Percentiles rank a stretch among this genome's conserved stretches.
Conservation (phyloP, 2,797 vertebrate species). For the Lates japonicus region DNA sequence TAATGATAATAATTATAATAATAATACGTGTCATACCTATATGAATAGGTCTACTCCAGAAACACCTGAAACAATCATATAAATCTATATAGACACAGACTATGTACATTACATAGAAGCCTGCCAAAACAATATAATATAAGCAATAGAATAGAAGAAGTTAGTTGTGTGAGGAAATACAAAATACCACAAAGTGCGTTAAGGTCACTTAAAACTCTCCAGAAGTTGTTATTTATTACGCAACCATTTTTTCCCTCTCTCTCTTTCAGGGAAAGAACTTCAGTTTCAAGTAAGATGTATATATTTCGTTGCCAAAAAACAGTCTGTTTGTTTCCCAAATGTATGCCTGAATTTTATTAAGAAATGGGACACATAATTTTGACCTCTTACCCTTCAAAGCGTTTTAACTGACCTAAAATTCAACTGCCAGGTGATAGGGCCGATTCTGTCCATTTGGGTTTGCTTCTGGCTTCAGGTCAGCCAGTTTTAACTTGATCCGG, state of each 20-base stretch:
- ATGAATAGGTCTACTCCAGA: too few species aligned
- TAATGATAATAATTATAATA: background rate
- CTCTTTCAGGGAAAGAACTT: too few species aligned
- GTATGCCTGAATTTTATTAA: slow-evolving; percentile 1
- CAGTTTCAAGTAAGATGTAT: background rate
- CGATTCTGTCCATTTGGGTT: slow-evolving; percentile 52
- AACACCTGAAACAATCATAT: too few species aligned
- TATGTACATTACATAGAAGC: background rate
- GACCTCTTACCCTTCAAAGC: slow-evolving; percentile 37
- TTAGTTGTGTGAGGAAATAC: too few species aligned
- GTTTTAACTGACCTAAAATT: slow-evolving; percentile 48
- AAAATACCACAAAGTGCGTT: too few species aligned
- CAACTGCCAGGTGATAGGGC: slow-evolving; percentile 40
- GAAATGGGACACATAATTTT: slow-evolving; percentile 13
- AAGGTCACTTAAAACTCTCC: too few species aligned
- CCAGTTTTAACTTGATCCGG: slow-evolving; percentile 36
- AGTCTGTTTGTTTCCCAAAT: slow-evolving; percentile 13
- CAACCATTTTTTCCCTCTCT: too few species aligned
- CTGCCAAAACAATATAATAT: background rate
- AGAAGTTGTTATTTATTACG: too few species aligned
- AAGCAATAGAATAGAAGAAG: background rate
- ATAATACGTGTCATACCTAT: background rate
- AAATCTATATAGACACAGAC: too few species aligned
- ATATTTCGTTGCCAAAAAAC: background rate
- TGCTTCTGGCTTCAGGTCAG: slow-evolving; percentile 55